Conservation (phyloP, 2,888 invertebrate genomes). For the Xestobium rufovillosum region DNA sequence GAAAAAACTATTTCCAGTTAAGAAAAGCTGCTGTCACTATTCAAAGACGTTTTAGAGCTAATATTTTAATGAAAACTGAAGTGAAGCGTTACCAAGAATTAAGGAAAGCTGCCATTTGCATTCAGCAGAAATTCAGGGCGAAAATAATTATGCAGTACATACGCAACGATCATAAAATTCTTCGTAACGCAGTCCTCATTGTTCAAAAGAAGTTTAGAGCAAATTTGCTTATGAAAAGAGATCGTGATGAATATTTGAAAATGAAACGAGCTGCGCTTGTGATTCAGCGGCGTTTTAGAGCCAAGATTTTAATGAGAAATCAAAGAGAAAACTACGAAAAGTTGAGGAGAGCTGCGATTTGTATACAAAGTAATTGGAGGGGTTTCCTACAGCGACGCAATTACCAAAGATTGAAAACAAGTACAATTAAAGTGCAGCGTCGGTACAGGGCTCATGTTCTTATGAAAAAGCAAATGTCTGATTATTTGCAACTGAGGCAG, state of each 20-base stretch:
- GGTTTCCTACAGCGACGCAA: too few species aligned
- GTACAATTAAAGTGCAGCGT: constrained; percentile 37
- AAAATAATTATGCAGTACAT: constrained; percentile 37
- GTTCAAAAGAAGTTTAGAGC: constrained; percentile 44
- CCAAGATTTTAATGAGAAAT: constrained; percentile 39
- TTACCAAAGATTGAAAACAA: too few species aligned
- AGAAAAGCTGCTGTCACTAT: constrained; percentile 31
- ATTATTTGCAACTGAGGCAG: constrained; percentile 30
- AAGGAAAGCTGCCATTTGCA: constrained; percentile 12
- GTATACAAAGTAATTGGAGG: constrained; percentile 32
- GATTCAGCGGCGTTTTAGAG: constrained; percentile 29
- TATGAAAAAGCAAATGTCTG: constrained; percentile 33
- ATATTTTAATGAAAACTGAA: constrained; percentile 17
- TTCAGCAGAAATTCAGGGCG: constrained; percentile 42
- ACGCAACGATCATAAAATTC: constrained; percentile 36
- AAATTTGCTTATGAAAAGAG: constrained; percentile 15
- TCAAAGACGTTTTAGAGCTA: constrained; percentile 37
- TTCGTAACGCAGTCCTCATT: constrained; percentile 37
- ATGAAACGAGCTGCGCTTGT: constrained; percentile 18
- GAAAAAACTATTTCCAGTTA: constrained; percentile 28
- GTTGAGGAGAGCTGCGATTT: constrained; percentile 25
- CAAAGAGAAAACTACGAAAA: constrained; percentile 31
- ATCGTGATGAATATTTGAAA: constrained; percentile 15
- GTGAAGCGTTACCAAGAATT: constrained; percentile 15
- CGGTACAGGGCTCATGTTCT: constrained; percentile 33